Evolutionary conservation across 2,113 vertebrate species (phyloP), one percentile per base, ranked within the genome.

Genomic region (Embiotoca jacksoni): DNA sequence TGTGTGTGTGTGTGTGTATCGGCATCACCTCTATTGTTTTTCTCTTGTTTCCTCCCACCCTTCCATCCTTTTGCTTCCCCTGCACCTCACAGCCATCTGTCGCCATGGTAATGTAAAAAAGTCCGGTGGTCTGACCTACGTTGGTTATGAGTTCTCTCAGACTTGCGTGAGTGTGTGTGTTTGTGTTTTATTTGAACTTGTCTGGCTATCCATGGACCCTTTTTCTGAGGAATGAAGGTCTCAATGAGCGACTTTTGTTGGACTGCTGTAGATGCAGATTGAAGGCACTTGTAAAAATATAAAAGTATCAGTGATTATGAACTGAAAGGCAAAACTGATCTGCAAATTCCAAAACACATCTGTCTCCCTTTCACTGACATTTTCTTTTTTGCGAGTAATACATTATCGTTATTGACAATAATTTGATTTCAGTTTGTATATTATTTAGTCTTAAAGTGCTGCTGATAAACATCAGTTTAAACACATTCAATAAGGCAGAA

Each of bases 41-140:
- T 56, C 8, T 30, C 60, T 7, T 53, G 37, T 56, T 74, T 70
- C 36, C 33, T 58, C 41, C 7, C n/a, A 67, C 53, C 47, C 46
- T 82, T 84, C 75, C 71, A 74, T 73, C 50, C 37, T 75, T 75
- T 72, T 62, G 36, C 55, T 66, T 70, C 39, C 30, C 33, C 2
- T 23, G 2, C 64, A 56, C 50, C 5, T 61, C 49, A 54, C 56
- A 72, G 52, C 30, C 16, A 30, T 31, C 61, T 41, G 78, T 86
- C 33, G 2, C 81, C 75, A 84, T 84, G 81, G 87, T 65, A 63
- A 86, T 83, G 69, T 60, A 69, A 39, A 60, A 36, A 61, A 75
- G 35, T 78, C 56, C 47, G 61, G 53, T 70, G 66, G 64, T 72
- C 57, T 74, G 63, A 73, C 54, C 55, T 3, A 16, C 47, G 60